Conservation (phyloP, 2,888 invertebrate species). For the Agriotes lineatus region DNA sequence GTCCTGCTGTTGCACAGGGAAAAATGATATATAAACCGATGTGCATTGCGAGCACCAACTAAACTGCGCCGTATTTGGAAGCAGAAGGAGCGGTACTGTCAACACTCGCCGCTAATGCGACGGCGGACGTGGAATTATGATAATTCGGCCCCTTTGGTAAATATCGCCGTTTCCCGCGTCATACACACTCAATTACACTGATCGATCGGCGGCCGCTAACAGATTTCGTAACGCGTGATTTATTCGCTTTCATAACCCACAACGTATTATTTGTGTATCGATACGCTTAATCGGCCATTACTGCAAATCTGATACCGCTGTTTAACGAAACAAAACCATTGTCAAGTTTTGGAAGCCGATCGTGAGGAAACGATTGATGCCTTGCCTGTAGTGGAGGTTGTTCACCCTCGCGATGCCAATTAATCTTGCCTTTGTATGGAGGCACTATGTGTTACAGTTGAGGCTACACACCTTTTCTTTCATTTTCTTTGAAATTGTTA, state of each 20-base stretch:
- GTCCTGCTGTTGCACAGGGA: background rate
- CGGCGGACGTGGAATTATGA: slow-evolving; percentile 16
- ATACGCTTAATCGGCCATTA: background rate
- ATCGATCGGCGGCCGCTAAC: background rate
- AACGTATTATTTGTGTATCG: background rate
- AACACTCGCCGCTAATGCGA: slow-evolving; percentile 22
- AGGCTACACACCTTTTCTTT: no score
- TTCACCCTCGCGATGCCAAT: no score
- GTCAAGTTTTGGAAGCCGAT: no score
- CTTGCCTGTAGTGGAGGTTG: no score
- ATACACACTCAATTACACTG: background rate
- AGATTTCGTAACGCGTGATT: slow-evolving; percentile 1
- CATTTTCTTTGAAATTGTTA: no score
- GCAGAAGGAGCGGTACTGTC: slow-evolving; percentile 21
- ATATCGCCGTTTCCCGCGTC: slow-evolving; percentile 5
- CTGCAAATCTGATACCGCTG: background rate
- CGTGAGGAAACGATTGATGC: no score
- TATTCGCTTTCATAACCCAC: background rate
- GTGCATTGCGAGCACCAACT: slow-evolving; percentile 6
- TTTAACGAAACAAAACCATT: background rate
- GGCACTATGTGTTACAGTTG: no score
- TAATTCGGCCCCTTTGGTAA: slow-evolving; percentile 18
- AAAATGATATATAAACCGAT: background rate
- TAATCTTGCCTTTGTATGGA: no score
- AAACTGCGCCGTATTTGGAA: slow-evolving; percentile 24